Base-by-base conservation (phyloP, 2,797 vertebrate species). In the Forpus xanthops region DNA sequence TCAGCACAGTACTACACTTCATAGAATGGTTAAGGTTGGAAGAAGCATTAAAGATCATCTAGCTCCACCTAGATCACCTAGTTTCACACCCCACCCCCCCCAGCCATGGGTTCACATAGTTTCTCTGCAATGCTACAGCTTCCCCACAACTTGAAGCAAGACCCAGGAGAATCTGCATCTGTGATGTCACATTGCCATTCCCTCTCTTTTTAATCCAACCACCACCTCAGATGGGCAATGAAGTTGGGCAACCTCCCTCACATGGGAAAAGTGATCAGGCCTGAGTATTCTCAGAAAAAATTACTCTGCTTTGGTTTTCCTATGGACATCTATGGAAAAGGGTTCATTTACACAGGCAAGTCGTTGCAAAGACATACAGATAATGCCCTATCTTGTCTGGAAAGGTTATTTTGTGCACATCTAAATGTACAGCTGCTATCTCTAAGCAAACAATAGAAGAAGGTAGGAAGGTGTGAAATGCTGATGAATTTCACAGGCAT, bases 401-500 rank as follows among this genome's bases (percentile, higher is more conserved):
- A 94, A 92, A 87, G 91, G 86, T 64, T 49, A 93, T 76, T 95
- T 85, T 85, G 85, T 89, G 60, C 53, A 95, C 77, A 89, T 92
- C 65, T 90, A 91, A 85, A 96, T 96, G 96, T 96, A 89, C 85
- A 96, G 77, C n/a, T 62, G 41, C 87, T 93, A 79, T 89, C 87
- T 92, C 94, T 94, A 96, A 97, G 94, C 84, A 96, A 97, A 94
- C 78, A 28, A 50, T 85, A 89, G 56, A 79, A 72, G 24, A 58
- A 90, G 61, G 75, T 76, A 88, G 81, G 66, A 95, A 97, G 94
- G 93, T 68, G 94, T 62, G 64, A 96, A 97, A 97, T 87, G 56
- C 30, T 92, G 71, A 96, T 96, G 96, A 96, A 92, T 96, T 97
- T 94, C 89, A 91, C 39, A 82, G 79, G 71, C 86, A 81, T 80